These are phyloP conservation scores for Pseudachorutes palmiensis DNA, from an alignment of 1,140 invertebrate species.

Conservation along the genomic window DNA sequence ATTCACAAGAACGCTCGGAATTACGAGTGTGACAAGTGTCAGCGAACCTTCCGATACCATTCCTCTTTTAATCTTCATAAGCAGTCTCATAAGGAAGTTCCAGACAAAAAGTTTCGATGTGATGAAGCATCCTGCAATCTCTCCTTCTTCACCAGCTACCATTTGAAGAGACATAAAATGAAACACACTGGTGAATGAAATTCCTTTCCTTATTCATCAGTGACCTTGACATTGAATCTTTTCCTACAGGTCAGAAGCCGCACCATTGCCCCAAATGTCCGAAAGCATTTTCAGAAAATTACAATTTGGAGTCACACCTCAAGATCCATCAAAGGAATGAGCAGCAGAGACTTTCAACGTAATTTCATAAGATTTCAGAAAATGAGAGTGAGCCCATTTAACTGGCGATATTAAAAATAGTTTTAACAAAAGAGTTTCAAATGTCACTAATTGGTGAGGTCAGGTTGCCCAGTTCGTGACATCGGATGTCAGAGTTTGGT, in stretches of 20 bases:
- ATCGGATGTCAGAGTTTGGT: too few species aligned
- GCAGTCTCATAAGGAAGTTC: constrained; percentile 37
- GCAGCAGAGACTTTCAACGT: too few species aligned
- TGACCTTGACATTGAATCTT: too few species aligned
- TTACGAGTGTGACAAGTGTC: constrained; percentile 55
- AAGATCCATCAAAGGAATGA: too few species aligned
- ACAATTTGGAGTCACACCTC: constrained; percentile 47
- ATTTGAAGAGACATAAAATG: constrained; percentile 38
- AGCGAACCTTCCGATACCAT: constrained; percentile 60
- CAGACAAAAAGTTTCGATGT: constrained; percentile 38
- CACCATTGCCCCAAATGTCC: constrained; percentile 35
- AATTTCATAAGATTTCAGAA: too few species aligned
- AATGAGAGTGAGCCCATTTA: too few species aligned
- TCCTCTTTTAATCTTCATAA: constrained; percentile 46
- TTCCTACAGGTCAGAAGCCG: constrained; percentile 23
- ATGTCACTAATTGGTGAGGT: too few species aligned
- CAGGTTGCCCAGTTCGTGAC: too few species aligned
- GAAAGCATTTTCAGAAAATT: constrained; percentile 48
- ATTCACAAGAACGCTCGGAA: not conserved
- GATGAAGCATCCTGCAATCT: constrained; percentile 30
- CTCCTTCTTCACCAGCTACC: constrained; percentile 37
- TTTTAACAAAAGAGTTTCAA: too few species aligned
- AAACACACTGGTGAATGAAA: constrained; percentile 34
- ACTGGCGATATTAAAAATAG: too few species aligned
- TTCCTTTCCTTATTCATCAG: too few species aligned